Evolutionary conservation across 1,140 invertebrate genomes (phyloP), one percentile per base, ranked within the genome.

Genomic region (Drosophila biarmipes): DNA sequence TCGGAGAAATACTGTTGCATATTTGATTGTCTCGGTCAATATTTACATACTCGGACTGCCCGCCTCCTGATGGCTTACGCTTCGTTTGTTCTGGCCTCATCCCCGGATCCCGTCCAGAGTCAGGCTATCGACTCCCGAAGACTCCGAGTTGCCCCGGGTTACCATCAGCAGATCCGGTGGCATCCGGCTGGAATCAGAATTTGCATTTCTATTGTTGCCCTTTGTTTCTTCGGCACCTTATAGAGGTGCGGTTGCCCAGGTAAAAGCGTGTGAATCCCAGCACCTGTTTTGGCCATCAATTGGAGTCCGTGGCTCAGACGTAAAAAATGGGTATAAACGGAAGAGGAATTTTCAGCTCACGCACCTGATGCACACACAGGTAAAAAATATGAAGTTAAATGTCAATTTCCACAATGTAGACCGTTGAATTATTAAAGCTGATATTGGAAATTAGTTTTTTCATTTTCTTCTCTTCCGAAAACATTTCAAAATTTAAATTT

Each of bases 1-100:
- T n/a, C 31, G 45, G 42, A 55, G 49, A 84, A 87, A 81, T 73
- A 79, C 79, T 80, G 82, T 78, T 86, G 84, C 84, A 87, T 87
- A 89, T 84, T 89, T 87, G 84, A 87, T 89, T 87, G 84, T 89
- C 84, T 77, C 57, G 84, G 67, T 77, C 84, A 87, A 87, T 87
- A 87, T 87, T 87, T 87, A 80, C 75, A 87, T 87, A 77, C 64
- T 63, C 38, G 35, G 55, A 59, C 67, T 49, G 37, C 37, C 29
- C 42, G 21, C 53, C 81, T 74, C 71, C 61, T 63, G 73, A 58
- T 55, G 59, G 67, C 55, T 81, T 56, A 38, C 57, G 64, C 64
- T 72, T 81, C 59, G 69, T 71, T 78, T 74, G 48, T 7, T 35
- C 37, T 59, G 45, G 45, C 45, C 21, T 24, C 37, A 34, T 67